Evolutionary conservation across 1,140 invertebrate species (phyloP).

Genomic region (Drosophila yakuba): DNA sequence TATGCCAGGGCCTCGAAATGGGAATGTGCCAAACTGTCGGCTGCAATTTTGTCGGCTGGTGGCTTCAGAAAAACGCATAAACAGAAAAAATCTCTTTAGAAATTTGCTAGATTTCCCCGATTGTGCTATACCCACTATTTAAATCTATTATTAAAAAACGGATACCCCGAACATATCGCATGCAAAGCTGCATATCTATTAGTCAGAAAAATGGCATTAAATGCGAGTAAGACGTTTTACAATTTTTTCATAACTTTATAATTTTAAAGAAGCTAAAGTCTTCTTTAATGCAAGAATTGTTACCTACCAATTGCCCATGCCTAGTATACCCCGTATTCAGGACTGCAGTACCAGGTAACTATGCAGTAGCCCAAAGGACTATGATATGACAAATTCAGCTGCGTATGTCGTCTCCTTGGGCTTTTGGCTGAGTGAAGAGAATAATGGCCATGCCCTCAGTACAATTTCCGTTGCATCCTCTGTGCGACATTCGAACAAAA

Average conservation of each 20-base stretch:
- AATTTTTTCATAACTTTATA: too few species aligned
- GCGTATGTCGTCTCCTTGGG: constrained; percentile 40
- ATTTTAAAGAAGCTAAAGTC: too few species aligned
- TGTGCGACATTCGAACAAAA: constrained; percentile 21
- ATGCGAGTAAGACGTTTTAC: too few species aligned
- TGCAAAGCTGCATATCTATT: too few species aligned
- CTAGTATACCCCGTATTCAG: background rate
- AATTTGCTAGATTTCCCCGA: background rate
- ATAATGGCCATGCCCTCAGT: constrained; percentile 48
- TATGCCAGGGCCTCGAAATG: constrained; percentile 13
- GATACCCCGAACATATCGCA: too few species aligned
- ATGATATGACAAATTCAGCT: constrained; percentile 63
- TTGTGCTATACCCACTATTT: background rate
- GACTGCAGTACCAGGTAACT: background rate
- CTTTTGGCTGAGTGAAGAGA: constrained; percentile 22
- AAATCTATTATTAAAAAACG: too few species aligned
- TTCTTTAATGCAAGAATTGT: too few species aligned
- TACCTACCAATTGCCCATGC: background rate
- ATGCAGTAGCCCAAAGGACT: constrained; percentile 28
- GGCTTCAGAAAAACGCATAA: constrained; percentile 23
- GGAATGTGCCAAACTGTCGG: constrained; percentile 64
- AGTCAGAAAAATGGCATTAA: too few species aligned
- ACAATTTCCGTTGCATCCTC: constrained; percentile 74
- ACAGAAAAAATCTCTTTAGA: constrained; percentile 22
- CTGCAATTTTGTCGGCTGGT: constrained; percentile 66